phyloP scores from a whole-genome alignment of 2,888 invertebrate genomes.

The Antheraea yamamai region DNA sequence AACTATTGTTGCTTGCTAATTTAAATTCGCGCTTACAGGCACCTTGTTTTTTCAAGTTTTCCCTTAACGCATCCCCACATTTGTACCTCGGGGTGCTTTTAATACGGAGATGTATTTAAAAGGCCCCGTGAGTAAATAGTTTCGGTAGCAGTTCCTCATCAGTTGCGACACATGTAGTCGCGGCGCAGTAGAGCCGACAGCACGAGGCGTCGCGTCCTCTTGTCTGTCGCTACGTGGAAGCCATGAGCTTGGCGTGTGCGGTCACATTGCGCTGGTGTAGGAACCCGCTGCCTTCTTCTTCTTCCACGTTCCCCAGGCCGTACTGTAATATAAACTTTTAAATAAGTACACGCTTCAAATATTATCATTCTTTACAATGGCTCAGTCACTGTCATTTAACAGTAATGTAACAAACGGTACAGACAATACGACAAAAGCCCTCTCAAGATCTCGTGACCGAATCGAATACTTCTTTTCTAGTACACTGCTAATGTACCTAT shows the following conservation, averaged over 20 bases:
- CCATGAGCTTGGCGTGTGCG: slow-evolving; percentile 91
- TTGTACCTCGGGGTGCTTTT: neutral
- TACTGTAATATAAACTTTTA: slow-evolving; percentile 51
- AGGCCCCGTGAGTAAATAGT: neutral
- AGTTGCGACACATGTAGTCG: neutral
- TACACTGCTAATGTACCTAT: too few species aligned
- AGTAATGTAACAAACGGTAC: too few species aligned
- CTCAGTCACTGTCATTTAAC: too few species aligned
- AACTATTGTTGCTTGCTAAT: slow-evolving; percentile 1
- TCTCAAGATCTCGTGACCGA: too few species aligned
- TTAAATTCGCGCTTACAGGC: neutral
- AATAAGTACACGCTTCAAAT: neutral
- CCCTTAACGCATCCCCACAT: neutral
- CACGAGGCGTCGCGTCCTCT: neutral
- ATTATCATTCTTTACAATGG: neutral
- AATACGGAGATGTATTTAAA: neutral
- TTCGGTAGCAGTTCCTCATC: neutral
- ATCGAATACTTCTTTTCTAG: too few species aligned
- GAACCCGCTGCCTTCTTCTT: slow-evolving; percentile 86
- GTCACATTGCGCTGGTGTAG: slow-evolving; percentile 93
- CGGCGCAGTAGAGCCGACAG: neutral
- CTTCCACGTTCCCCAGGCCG: slow-evolving; percentile 67
- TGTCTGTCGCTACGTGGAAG: slow-evolving; percentile 85
- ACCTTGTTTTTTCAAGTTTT: neutral
- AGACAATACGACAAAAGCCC: too few species aligned